Evolutionary conservation across 2,113 vertebrate species (phyloP), one percentile per base, ranked within the genome.

Genomic region (Urocolius indicus): DNA sequence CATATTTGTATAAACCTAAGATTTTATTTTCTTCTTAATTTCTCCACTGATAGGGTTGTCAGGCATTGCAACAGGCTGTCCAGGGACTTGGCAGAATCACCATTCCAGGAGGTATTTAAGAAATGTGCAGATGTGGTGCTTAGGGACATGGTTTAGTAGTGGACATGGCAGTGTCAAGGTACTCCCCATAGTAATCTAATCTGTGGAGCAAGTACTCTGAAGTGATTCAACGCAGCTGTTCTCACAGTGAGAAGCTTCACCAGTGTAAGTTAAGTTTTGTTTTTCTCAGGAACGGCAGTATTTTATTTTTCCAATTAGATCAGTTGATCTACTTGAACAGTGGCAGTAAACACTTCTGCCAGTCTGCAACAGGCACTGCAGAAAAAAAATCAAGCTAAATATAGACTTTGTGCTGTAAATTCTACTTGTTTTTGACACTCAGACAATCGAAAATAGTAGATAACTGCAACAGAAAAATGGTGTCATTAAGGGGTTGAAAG

Each of bases 381-480:
- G n/a, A 41, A 41, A 41, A 41, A 79, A 76, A 91, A 66, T 54
- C 46, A 79, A 49, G 30, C 6, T 22, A 72, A 78, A 72, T 65
- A 55, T 2, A 49, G 24, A 77, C 48, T 22, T 16, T 34, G 29
- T 0, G 0, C 32, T 34, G 51, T 63, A 68, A 88, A 84, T 86
- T 38, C 34, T 36, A 5, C 29, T 81, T 27, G 59, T 10, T 91
- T 69, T 73, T 29, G 49, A 18, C 43, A 23, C 65, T 66, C 2
- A 5, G 41, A 63, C 32, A 20, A 20, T 2, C 16, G 29, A 54
- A 30, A 6, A 51, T 4, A 13, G 45, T 0, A 36, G 45, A 0
- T 23, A 57, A 68, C 21, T 32, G 24, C n/a, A 59, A 23, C 8
- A 12, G 20, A 26, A 27, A 75, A 57, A 76, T 0, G 7, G 45